Conservation (phyloP, 2,888 invertebrate species). For the Amphipoea oculea region DNA sequence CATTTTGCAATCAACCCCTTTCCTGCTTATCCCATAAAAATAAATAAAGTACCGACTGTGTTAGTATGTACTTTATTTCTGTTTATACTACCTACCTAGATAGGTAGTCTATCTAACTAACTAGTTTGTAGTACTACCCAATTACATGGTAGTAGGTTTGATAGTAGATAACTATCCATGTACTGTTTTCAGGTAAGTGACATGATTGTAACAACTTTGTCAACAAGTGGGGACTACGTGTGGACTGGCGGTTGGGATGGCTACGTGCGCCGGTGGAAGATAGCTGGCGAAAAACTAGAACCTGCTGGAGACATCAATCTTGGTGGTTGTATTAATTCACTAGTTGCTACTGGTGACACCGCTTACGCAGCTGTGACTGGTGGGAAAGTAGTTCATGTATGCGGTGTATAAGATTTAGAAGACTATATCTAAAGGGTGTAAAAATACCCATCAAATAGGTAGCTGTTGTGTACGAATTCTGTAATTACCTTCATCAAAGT, state of each 20-base stretch:
- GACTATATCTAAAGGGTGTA: not conserved
- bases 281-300: slow-evolving; percentile 77
- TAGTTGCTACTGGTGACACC: slow-evolving; percentile 70
- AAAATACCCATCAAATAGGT: not conserved
- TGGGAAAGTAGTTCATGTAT: slow-evolving; percentile 71
- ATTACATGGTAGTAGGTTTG: not conserved
- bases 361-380: slow-evolving; percentile 80
- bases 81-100: not conserved
- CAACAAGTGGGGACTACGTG: slow-evolving; percentile 80
- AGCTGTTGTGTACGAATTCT: not conserved
- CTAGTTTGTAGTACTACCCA: not conserved
- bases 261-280: slow-evolving; percentile 84
- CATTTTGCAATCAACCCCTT: not conserved
- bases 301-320: slow-evolving; percentile 81
- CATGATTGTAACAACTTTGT: slow-evolving; percentile 88
- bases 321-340: slow-evolving; percentile 83
- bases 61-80: not conserved
- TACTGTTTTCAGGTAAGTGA: slow-evolving; percentile 80
- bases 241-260: slow-evolving; percentile 92
- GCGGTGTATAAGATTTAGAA: slow-evolving; percentile 11
- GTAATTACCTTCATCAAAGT: no score
- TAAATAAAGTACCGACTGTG: not conserved
- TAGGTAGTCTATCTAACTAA: no score
- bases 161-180: not conserved
- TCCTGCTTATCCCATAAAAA: not conserved